Base-by-base conservation (phyloP, 1,140 invertebrate species). In the Cepaea nemoralis region DNA sequence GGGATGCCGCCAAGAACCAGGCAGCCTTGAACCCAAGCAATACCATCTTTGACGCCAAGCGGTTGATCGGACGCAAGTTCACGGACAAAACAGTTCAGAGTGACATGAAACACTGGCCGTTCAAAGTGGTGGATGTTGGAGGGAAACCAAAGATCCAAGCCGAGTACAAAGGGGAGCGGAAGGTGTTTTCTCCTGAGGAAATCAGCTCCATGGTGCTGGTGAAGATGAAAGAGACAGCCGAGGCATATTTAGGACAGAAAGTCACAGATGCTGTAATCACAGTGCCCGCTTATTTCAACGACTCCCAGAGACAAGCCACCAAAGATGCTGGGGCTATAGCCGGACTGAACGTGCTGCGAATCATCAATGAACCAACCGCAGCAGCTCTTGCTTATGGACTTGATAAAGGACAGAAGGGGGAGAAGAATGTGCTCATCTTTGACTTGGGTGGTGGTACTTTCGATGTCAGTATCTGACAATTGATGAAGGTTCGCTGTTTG, bases 21-120 rank as follows among this genome's bases (percentile, higher is more conserved):
- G 83, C 75, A 35, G 78, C 84, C 66, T 42, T 81, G 75, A 83
- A 83, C 50, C 82, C 81, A 45, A 42, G 75, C 39, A 82, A 83
- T 77, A 83, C 82, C 37, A 59, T 85, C 45, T 85, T 80, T 35
- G 82, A 85, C 50, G 78, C 82, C 80, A 81, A 82, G 74, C 37
- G 84, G 37, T 39, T 85, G 31, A 82, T 84, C 24, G 83, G 83
- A 0, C 81, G 83, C 50, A 71, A 81, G 55, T 84, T 82, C 45
- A 66, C 37, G 1, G 83, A 84, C 67, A 70, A 45, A 27, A 78
- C 75, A 19, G 80, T 84, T 35, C 83, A 84, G 82, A 82, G 69
- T 14, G 97, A 99, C 89, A 98, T 98, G 96, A 98, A 92, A 80
- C 96, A 98, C 91, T 99, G 97, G 92, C 91, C 97, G 0, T 99